Conservation (phyloP, 92 coral and sea anemone genomes). For the Siderastrea siderea region DNA sequence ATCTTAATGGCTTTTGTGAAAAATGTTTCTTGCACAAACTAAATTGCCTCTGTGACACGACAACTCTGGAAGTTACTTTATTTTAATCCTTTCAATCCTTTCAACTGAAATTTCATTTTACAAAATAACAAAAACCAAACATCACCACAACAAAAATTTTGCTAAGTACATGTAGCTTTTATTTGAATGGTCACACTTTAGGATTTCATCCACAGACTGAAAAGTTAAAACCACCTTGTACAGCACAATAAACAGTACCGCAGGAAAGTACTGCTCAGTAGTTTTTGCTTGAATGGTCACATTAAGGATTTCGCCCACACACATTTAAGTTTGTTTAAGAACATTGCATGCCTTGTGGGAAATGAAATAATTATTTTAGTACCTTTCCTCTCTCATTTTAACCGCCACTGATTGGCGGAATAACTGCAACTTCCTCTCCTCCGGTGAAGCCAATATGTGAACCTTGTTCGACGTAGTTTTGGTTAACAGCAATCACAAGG, state of each 20-base stretch:
- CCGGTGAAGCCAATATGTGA: conserved; percentile 60
- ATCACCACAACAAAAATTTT: no score
- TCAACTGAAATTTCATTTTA: no score
- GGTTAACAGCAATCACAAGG: conserved; percentile 91
- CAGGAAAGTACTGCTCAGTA: background rate
- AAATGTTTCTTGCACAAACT: background rate
- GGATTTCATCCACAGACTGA: no score
- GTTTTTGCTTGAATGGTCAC: no score
- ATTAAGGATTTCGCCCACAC: background rate
- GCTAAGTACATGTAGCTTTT: no score
- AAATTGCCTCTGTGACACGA: background rate
- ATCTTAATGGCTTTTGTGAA: background rate
- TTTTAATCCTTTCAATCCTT: no score
- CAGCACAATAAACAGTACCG: background rate
- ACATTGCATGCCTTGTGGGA: background rate
- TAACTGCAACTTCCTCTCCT: conserved; percentile 94
- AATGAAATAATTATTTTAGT: background rate
- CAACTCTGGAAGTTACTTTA: background rate
- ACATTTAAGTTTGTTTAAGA: background rate
- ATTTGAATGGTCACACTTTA: no score
- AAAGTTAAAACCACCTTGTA: no score
- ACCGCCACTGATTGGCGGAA: conserved; percentile 98
- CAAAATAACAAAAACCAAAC: no score
- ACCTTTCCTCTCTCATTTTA: conserved; percentile 55
- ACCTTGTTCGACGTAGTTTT: conserved; percentile 81